phyloP scores from a whole-genome alignment of 2,888 invertebrate species.

The Thymelicus sylvestris region DNA sequence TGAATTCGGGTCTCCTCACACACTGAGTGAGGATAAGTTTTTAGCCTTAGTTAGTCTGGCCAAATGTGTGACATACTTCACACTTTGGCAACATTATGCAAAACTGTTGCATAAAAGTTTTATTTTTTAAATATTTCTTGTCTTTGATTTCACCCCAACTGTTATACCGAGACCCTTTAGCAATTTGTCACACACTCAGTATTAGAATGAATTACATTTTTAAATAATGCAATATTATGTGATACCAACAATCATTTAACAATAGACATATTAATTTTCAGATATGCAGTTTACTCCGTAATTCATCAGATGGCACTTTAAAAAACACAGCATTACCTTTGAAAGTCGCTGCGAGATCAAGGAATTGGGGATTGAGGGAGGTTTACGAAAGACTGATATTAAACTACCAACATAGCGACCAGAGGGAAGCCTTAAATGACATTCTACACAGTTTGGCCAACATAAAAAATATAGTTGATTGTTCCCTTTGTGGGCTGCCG shows the following conservation, averaged over 20 bases:
- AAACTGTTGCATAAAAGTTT: neutral
- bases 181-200: too few relatives aligned
- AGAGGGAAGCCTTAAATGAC: conserved; percentile 51
- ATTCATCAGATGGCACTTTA: conserved; percentile 55
- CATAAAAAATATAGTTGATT: conserved; percentile 64
- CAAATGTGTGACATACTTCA: too few relatives aligned
- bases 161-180: too few relatives aligned
- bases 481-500: conserved; percentile 84
- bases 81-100: too few relatives aligned
- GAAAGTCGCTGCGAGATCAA: conserved; percentile 68
- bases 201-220: too few relatives aligned
- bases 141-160: too few relatives aligned
- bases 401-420: conserved; percentile 38
- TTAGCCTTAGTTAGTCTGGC: too few relatives aligned
- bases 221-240: too few relatives aligned
- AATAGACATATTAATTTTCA: conserved; percentile 47
- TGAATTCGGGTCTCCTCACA: too few relatives aligned
- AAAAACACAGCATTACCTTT: conserved; percentile 77
- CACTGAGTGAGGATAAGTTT: too few relatives aligned
- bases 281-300: conserved; percentile 70
- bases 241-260: neutral
- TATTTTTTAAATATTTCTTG: neutral
- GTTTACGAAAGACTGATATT: conserved; percentile 48
- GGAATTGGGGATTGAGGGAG: conserved; percentile 80
- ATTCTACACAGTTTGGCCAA: conserved; percentile 58